A percentile compares a stretch with the other conserved stretches of the same genome.
These are phyloP conservation scores for Ibidorhyncha struthersii DNA, from an alignment of 2,113 vertebrate genomes.

Conservation along the genomic window DNA sequence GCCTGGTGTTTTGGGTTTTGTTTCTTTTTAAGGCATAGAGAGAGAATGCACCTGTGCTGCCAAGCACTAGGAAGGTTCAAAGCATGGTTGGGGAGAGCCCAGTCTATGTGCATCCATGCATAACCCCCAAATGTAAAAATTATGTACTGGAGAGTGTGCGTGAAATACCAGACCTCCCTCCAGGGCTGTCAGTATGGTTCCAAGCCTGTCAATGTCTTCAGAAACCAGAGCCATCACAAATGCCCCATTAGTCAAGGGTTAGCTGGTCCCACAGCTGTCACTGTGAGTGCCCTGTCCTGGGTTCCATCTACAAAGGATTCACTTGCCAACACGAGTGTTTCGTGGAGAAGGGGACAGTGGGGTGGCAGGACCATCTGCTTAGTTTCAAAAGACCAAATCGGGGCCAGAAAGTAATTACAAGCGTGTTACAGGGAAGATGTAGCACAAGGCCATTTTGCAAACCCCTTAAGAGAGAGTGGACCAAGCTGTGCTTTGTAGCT, in stretches of 20 bases:
- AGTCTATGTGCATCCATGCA: background rate
- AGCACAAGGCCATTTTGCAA: background rate
- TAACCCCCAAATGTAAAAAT: slow-evolving; percentile 11
- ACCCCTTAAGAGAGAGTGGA: background rate
- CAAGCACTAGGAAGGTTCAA: background rate
- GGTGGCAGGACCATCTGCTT: slow-evolving; percentile 47
- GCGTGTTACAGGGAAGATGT: background rate
- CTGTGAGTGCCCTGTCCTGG: background rate
- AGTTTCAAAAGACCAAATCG: background rate
- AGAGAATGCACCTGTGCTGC: background rate
- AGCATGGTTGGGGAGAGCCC: background rate
- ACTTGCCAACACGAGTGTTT: background rate
- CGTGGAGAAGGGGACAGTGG: background rate
- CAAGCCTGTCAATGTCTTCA: slow-evolving; percentile 58
- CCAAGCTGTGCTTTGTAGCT: background rate
- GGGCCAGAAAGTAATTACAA: background rate
- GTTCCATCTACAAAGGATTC: background rate
- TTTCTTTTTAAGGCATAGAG: background rate
- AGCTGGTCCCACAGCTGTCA: slow-evolving; percentile 55
- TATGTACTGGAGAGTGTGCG: background rate
- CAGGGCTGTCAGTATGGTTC: slow-evolving; percentile 1
- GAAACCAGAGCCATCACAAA: slow-evolving; percentile 45
- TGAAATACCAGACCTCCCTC: slow-evolving; percentile 7
- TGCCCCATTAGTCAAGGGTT: slow-evolving; percentile 58
- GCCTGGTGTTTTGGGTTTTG: background rate